Conservation (phyloP, 2,797 vertebrate species). For the Heliangelus exortis region DNA sequence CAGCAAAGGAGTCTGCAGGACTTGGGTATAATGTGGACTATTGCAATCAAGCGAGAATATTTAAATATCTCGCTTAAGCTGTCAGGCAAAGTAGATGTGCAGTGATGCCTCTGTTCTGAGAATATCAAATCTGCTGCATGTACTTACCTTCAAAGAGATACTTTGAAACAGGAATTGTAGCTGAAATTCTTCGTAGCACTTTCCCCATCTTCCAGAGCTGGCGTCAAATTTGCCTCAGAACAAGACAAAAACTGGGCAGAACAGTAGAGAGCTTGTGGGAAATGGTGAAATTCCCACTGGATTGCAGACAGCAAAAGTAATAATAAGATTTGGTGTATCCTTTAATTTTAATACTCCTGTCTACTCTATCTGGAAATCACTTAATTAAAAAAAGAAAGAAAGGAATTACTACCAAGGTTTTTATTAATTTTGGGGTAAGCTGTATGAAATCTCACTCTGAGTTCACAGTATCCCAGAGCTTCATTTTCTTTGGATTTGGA, state of each 20-base stretch:
- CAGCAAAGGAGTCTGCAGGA: conserved; percentile 2
- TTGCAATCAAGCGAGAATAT: not conserved
- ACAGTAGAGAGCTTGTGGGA: not conserved
- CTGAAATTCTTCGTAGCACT: conserved; percentile 31
- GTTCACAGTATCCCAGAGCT: not conserved
- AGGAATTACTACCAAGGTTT: not conserved
- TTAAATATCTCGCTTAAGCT: conserved; percentile 53
- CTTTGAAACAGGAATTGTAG: conserved; percentile 32
- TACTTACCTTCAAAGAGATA: conserved; percentile 40
- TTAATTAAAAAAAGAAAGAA: conserved; percentile 59
- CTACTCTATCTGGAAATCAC: conserved; percentile 23
- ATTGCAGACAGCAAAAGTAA: not conserved
- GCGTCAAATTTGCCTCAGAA: conserved; percentile 7
- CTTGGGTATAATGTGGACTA: conserved; percentile 14
- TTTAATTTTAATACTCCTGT: conserved; percentile 26
- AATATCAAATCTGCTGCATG: conserved; percentile 30
- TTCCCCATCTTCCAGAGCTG: conserved; percentile 9
- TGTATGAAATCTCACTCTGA: conserved; percentile 31
- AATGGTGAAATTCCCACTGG: conserved; percentile 4
- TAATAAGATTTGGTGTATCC: conserved; percentile 20
- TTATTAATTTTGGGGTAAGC: conserved; percentile 57
- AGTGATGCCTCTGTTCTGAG: conserved; percentile 39
- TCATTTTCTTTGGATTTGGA: conserved; percentile 56
- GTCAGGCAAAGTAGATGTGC: conserved; percentile 40
- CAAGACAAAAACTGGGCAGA: conserved; percentile 1